phyloP scores from a whole-genome alignment of 2,113 vertebrate genomes.

The Felis chaus region DNA sequence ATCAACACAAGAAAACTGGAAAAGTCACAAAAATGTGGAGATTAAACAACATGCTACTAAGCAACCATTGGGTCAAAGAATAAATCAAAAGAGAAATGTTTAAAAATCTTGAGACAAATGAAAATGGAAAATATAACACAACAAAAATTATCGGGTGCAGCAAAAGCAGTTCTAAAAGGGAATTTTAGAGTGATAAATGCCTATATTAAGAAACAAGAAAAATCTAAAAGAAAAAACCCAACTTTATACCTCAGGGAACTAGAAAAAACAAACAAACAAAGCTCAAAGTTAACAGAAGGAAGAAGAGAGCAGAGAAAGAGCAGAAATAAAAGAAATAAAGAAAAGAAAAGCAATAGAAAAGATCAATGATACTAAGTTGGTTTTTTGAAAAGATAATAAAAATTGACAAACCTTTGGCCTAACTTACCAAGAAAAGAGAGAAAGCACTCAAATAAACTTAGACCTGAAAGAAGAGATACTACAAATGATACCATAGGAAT shows the following conservation, averaged over 20 bases:
- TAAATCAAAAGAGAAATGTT: neutral
- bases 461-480: neutral
- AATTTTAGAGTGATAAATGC: neutral
- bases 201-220: neutral
- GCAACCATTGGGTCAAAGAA: neutral
- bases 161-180: neutral
- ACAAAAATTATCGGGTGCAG: neutral
- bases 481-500: neutral
- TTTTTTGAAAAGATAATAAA: neutral
- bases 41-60: neutral
- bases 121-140: neutral
- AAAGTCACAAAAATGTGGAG: neutral
- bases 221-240: neutral
- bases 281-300: neutral
- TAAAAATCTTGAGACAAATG: neutral
- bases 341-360: neutral
- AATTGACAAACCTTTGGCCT: neutral
- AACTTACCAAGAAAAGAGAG: neutral
- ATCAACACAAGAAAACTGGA: neutral
- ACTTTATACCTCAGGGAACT: neutral
- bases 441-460: neutral
- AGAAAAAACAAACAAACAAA: neutral
- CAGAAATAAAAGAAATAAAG: neutral
- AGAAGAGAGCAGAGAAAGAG: neutral
- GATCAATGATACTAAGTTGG: neutral